Evolutionary conservation across 1,140 invertebrate species (phyloP).

Genomic region (Muscidifurax raptorellus): DNA sequence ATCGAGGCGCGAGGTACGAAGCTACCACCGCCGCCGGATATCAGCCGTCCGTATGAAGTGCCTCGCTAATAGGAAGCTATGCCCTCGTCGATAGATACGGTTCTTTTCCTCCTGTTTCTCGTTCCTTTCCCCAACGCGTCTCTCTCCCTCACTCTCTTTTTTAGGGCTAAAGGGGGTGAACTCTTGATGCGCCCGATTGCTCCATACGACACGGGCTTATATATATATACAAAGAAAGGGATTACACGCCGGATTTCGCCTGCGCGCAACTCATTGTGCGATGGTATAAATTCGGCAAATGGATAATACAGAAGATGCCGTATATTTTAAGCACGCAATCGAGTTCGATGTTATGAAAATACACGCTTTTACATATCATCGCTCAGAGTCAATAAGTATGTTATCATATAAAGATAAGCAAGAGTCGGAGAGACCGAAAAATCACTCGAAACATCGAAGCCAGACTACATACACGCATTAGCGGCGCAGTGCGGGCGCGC

Average conservation of each 20-base stretch:
- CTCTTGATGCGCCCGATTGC: slow-evolving; percentile 36
- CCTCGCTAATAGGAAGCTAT: slow-evolving; percentile 70
- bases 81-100: slow-evolving; percentile 67
- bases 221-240: slow-evolving; percentile 3
- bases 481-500: not conserved
- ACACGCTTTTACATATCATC: not conserved
- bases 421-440: not conserved
- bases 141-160: not conserved
- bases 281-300: not conserved
- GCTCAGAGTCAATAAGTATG: not conserved
- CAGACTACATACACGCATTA: not conserved
- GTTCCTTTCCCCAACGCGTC: slow-evolving; percentile 10
- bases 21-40: slow-evolving; percentile 42
- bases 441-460: slow-evolving; percentile 42
- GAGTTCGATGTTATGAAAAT: too few relatives aligned
- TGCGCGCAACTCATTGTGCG: slow-evolving; percentile 39
- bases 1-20: slow-evolving; percentile 54
- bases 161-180: not conserved
- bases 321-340: too few relatives aligned
- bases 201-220: not conserved
- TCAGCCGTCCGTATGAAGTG: slow-evolving; percentile 67
- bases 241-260: slow-evolving; percentile 26
- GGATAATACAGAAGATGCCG: not conserved
- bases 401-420: too few relatives aligned
- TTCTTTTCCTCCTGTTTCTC: slow-evolving; percentile 40